Evolutionary conservation across 2,888 invertebrate species (phyloP).

Genomic region (Nomada ferruginata): DNA sequence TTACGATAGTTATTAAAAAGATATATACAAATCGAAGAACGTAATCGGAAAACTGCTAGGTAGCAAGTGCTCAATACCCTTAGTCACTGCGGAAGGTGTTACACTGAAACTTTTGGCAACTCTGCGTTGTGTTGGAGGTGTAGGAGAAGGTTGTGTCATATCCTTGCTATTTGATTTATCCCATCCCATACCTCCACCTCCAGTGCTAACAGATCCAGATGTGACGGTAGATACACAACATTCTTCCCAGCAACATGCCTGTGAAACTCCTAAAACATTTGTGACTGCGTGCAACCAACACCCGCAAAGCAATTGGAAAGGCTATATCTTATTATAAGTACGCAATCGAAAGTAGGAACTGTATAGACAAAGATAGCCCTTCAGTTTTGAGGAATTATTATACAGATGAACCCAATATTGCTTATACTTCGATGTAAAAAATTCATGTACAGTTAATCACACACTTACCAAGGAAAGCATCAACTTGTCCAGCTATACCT

Average conservation of each 20-base stretch:
- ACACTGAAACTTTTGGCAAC: constrained; percentile 97
- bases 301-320: constrained; percentile 63
- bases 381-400: neutral
- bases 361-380: constrained; percentile 3
- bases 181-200: constrained; percentile 78
- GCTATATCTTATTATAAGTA: constrained; percentile 44
- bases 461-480: constrained; percentile 95
- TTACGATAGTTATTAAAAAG: constrained; percentile 1
- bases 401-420: neutral
- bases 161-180: constrained; percentile 80
- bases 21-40: constrained; percentile 38
- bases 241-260: constrained; percentile 84
- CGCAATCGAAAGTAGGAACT: neutral
- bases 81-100: constrained; percentile 89
- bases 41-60: constrained; percentile 20
- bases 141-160: constrained; percentile 88
- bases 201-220: constrained; percentile 73
- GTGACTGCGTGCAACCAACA: constrained; percentile 78
- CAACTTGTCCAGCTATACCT: constrained; percentile 96
- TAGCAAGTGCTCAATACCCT: constrained; percentile 84
- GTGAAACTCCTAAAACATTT: constrained; percentile 82
- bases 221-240: constrained; percentile 80
- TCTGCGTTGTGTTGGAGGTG: constrained; percentile 94
- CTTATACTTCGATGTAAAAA: constrained; percentile 1
- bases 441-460: constrained; percentile 10